Percentiles rank a stretch among this genome's conserved stretches.
Evolutionary conservation across 2,113 vertebrate species (phyloP).

Genomic region (Chelonoidis abingdonii): DNA sequence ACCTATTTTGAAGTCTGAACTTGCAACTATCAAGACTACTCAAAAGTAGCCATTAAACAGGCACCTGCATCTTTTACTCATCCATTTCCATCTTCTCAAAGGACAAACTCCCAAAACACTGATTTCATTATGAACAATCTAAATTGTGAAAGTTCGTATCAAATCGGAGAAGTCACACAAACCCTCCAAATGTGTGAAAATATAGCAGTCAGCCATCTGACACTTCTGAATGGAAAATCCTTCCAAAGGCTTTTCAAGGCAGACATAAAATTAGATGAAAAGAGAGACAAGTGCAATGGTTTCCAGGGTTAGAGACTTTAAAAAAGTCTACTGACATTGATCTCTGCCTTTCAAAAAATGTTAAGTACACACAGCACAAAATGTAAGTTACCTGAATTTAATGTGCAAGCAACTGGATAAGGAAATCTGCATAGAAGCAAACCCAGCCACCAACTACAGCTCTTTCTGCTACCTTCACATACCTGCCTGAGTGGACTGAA

Average conservation of each 20-base stretch:
- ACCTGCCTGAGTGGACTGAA: not conserved
- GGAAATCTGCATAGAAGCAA: not conserved
- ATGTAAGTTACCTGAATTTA: accelerated
- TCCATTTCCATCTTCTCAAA: not conserved
- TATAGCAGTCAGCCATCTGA: not conserved
- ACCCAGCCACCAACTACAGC: accelerated
- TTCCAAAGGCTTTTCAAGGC: not conserved
- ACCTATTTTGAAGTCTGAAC: not conserved
- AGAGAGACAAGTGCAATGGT: not conserved
- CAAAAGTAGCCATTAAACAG: not conserved
- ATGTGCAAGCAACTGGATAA: accelerated
- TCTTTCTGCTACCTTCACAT: conserved; percentile 13
- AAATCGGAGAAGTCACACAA: not conserved
- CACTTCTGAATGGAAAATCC: not conserved
- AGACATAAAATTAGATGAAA: accelerated
- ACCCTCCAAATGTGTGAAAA: not conserved
- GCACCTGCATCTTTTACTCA: not conserved
- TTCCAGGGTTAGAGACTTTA: not conserved
- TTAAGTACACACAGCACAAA: not conserved
- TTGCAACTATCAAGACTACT: not conserved
- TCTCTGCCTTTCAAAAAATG: not conserved
- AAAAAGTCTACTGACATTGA: accelerated
- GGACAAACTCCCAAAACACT: not conserved
- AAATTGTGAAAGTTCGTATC: not conserved
- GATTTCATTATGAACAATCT: not conserved